Percentiles rank a stretch among this genome's conserved stretches.
Conservation (phyloP, 2,113 vertebrate species). For the Gavialis gangeticus region DNA sequence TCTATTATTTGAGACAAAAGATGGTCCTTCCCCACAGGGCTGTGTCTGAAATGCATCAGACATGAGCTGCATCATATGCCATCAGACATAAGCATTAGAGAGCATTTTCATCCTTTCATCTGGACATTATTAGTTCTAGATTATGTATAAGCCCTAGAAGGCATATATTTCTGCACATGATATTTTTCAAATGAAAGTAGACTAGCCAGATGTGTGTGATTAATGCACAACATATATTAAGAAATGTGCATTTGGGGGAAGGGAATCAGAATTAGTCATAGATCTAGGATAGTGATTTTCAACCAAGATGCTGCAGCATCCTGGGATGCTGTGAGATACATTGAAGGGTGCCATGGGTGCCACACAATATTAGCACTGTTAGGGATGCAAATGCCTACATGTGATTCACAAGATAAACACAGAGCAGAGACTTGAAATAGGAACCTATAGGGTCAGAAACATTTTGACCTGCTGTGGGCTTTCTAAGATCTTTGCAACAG, state of each 20-base stretch:
- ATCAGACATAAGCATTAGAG: rapidly evolving
- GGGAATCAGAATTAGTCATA: not conserved
- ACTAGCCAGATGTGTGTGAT: not conserved
- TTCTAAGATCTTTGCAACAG: too few species aligned
- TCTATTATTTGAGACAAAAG: not conserved
- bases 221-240: not conserved
- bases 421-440: too few species aligned
- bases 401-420: too few species aligned
- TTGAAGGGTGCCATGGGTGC: too few species aligned
- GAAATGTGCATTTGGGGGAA: not conserved
- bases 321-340: rapidly evolving
- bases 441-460: too few species aligned
- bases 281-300: too few species aligned
- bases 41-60: rapidly evolving
- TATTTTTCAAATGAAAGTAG: not conserved
- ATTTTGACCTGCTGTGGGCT: too few species aligned
- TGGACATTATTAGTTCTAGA: not conserved
- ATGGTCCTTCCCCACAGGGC: not conserved
- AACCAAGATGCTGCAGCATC: too few species aligned
- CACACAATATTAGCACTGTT: too few species aligned
- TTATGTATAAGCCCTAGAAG: not conserved
- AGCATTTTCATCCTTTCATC: not conserved
- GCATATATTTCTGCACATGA: not conserved
- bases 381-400: too few species aligned
- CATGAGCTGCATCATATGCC: not conserved